A percentile compares a stretch with the other conserved stretches of the same genome.
phyloP scores from a whole-genome alignment of 2,113 vertebrate species.

The Promerops cafer region DNA sequence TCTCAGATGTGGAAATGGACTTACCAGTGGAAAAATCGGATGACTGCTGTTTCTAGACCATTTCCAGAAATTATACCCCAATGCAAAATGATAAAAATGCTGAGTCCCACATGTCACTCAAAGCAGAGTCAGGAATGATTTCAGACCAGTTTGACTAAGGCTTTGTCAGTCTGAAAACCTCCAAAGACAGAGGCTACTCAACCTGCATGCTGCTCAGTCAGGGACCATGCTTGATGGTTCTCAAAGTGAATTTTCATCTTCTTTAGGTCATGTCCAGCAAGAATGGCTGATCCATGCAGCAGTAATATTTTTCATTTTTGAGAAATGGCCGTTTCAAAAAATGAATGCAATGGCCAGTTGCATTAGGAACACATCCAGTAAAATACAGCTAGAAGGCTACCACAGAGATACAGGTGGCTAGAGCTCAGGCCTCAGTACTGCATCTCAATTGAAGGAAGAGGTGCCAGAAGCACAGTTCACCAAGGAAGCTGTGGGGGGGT shows the following conservation, averaged over 20 bases:
- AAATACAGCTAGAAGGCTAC: not conserved
- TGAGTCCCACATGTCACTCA: not conserved
- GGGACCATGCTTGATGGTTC: not conserved
- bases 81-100: not conserved
- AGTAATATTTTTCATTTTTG: not conserved
- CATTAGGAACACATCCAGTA: not conserved
- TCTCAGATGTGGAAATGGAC: not conserved
- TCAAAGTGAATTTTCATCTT: not conserved
- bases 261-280: not conserved
- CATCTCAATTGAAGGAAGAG: fast-evolving
- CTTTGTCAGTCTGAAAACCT: not conserved
- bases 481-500: not conserved
- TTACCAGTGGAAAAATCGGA: not conserved
- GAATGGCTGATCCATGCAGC: not conserved
- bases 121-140: not conserved
- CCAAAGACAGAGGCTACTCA: not conserved
- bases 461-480: not conserved
- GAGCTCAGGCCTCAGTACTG: not conserved
- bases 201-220: not conserved
- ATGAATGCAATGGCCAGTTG: not conserved
- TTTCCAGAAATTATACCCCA: not conserved
- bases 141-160: not conserved
- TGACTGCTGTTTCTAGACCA: not conserved
- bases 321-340: not conserved
- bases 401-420: not conserved